These are phyloP conservation scores for Trinorchestia longiramus DNA, from an alignment of 1,140 invertebrate species.

Conservation along the genomic window DNA sequence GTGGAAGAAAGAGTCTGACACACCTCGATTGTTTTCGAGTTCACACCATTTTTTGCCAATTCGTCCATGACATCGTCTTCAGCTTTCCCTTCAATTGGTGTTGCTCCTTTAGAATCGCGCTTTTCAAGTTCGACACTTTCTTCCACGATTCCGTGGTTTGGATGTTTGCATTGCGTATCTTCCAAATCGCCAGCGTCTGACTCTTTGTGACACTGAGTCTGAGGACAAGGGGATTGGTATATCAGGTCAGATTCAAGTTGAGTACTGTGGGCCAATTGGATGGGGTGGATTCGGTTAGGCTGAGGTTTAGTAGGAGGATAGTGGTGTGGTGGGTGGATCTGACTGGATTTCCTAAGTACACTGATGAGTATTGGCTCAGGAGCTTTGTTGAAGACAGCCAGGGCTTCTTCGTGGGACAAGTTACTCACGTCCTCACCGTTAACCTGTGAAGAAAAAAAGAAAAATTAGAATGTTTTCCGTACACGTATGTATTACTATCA, in stretches of 20 bases:
- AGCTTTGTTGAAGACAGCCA: conserved; percentile 79
- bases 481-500: background rate
- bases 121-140: background rate
- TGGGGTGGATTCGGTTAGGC: conserved; percentile 40
- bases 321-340: conserved; percentile 50
- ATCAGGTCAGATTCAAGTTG: background rate
- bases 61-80: background rate
- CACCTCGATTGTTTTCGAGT: background rate
- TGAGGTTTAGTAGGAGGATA: conserved; percentile 31
- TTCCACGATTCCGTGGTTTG: background rate
- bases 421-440: conserved; percentile 80
- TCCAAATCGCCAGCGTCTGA: background rate
- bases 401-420: conserved; percentile 78
- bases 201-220: background rate
- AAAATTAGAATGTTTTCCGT: background rate
- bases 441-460: conserved; percentile 72
- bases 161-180: background rate
- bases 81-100: background rate
- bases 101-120: background rate
- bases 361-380: conserved; percentile 81
- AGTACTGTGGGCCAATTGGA: background rate
- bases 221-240: background rate
- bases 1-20: background rate
- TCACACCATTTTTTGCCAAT: background rate
- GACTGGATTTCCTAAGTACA: conserved; percentile 74